Percentiles rank a stretch among this genome's conserved stretches.
These are phyloP conservation scores for Harpegnathos saltator DNA, from an alignment of 1,140 invertebrate species.

Conservation along the genomic window DNA sequence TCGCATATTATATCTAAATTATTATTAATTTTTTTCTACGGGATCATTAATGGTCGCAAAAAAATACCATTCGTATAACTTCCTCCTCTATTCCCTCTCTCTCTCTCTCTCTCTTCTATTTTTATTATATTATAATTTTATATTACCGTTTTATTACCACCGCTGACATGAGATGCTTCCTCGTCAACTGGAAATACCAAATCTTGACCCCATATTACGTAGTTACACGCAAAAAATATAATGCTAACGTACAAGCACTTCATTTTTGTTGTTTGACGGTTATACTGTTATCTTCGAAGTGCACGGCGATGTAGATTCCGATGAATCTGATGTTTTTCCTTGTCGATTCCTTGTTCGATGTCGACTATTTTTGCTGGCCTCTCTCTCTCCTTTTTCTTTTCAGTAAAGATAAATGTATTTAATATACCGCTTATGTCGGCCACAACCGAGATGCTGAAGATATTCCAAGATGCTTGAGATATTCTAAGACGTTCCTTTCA, in stretches of 20 bases:
- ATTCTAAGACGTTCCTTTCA: background rate
- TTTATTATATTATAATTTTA: slow-evolving; percentile 26
- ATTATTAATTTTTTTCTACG: too few relatives aligned
- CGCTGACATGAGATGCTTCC: slow-evolving; percentile 64
- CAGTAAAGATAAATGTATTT: background rate
- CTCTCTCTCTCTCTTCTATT: background rate
- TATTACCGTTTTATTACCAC: slow-evolving; percentile 67
- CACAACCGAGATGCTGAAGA: slow-evolving; percentile 2
- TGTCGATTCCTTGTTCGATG: too few relatives aligned
- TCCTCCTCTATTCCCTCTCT: too few relatives aligned
- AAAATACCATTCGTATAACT: too few relatives aligned
- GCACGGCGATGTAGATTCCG: background rate
- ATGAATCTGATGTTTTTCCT: background rate
- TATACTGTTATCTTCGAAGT: background rate
- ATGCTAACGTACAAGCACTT: slow-evolving; percentile 51
- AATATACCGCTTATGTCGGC: background rate
- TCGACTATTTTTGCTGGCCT: too few relatives aligned
- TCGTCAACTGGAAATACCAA: slow-evolving; percentile 74
- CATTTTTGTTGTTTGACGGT: slow-evolving; percentile 57
- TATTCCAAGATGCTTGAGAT: slow-evolving; percentile 1
- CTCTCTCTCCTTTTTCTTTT: too few relatives aligned
- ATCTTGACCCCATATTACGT: slow-evolving; percentile 69
- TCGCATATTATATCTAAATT: background rate
- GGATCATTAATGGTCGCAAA: too few relatives aligned
- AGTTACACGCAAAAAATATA: slow-evolving; percentile 52